Evolutionary conservation across 2,797 vertebrate species (phyloP), one percentile per base, ranked within the genome.

Genomic region (Crax fasciolata): DNA sequence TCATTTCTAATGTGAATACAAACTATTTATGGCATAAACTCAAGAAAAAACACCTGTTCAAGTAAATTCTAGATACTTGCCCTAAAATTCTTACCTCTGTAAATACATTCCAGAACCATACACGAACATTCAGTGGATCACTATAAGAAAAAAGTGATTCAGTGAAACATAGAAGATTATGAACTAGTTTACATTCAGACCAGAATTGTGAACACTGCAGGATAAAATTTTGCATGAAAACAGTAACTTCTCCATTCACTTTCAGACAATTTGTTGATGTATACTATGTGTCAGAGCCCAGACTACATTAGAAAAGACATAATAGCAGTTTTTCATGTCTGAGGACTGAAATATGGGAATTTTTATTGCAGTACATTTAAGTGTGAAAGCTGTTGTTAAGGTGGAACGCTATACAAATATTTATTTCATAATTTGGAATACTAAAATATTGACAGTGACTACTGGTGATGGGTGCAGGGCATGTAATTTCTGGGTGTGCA

Each of bases 1-100:
- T 82, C 16, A n/a, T 52, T 87, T 93, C 51, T 87, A 49, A 93
- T 90, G 66, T 13, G 23, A 49, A 59, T 87, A 28, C 54, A 94
- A 83, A 9, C 43, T 4, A 67, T 92, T 80, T 65, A 62, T 51
- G 4, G 1, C 43, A 10, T 73, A 65, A 68, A 11, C 4, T 59
- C 9, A 65, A 78, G 39, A 25, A 57, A 49, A 82, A 77, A 63
- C 43, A 62, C 10, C 8, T 78, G 13, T 54, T 46, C 16, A 77
- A 11, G n/a, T 80, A 61, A 61, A 52, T 84, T 59, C 20, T 57
- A 68, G 30, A 24, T 85, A 73, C 4, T 44, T 75, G 9, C 16
- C 28, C 35, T 68, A 66, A 68, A 59, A 66, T 84, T 5, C 6
- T 73, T 74, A 70, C 59, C 20, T 46, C 1, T 6, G 5, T 48